Evolutionary conservation across 2,888 invertebrate genomes (phyloP).

Genomic region (Bursaphelenchus okinawaensis): DNA sequence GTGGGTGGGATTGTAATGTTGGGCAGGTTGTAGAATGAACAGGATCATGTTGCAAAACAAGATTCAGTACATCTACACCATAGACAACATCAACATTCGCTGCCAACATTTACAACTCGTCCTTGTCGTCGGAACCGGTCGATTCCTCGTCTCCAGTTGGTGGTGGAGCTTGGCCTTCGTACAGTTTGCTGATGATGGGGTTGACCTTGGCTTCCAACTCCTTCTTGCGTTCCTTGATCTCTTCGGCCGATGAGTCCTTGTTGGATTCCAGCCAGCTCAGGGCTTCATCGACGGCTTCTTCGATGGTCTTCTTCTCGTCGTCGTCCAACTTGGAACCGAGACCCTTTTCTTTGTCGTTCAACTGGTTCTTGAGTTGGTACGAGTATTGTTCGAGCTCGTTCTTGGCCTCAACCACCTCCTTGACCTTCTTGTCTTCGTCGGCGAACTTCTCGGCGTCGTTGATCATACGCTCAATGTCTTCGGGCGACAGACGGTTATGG

Average conservation of each 20-base stretch:
- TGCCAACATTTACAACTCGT: constrained; percentile 50
- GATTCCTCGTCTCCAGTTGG: constrained; percentile 31
- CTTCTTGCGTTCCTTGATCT: constrained; percentile 79
- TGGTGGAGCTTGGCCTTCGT: constrained; percentile 62
- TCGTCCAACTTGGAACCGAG: constrained; percentile 78
- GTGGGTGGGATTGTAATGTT: too few species aligned
- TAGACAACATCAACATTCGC: too few species aligned
- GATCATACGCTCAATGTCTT: constrained; percentile 98
- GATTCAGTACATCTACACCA: not conserved
- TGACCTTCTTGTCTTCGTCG: constrained; percentile 86
- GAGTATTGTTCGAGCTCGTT: constrained; percentile 95
- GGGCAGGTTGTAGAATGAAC: too few species aligned
- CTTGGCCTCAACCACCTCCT: constrained; percentile 76
- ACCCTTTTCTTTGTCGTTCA: constrained; percentile 85
- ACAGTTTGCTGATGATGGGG: constrained; percentile 92
- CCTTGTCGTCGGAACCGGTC: constrained; percentile 47
- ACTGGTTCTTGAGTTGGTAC: constrained; percentile 85
- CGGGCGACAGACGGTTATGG: constrained; percentile 89
- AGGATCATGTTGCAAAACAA: not conserved
- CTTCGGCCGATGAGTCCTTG: constrained; percentile 62
- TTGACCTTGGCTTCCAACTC: constrained; percentile 88
- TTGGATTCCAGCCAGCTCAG: constrained; percentile 97
- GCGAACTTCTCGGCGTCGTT: constrained; percentile 97
- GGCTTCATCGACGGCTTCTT: constrained; percentile 85
- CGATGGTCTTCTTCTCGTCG: constrained; percentile 87